A percentile compares a stretch with the other conserved stretches of the same genome.
Conservation (phyloP, 2,797 vertebrate species). For the Aulostomus chinensis region DNA sequence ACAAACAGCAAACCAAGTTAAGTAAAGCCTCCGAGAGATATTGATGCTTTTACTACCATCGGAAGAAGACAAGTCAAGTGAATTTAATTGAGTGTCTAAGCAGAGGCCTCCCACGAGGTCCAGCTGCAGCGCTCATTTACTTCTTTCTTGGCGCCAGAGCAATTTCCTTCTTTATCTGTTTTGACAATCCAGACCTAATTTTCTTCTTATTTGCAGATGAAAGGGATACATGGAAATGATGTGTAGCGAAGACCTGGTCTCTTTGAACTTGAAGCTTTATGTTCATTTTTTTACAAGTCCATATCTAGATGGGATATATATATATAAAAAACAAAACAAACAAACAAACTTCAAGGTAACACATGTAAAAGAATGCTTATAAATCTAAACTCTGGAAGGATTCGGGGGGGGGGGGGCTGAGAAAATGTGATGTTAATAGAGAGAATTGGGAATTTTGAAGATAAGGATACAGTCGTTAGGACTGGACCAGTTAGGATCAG, state of each 20-base stretch:
- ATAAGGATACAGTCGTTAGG: too few relatives aligned
- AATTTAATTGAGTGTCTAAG: slow-evolving; percentile 50
- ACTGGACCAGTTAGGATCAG: too few relatives aligned
- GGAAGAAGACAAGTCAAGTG: slow-evolving; percentile 32
- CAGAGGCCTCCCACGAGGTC: slow-evolving; percentile 43
- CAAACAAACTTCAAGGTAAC: too few relatives aligned
- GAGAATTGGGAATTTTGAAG: too few relatives aligned
- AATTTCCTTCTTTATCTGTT: slow-evolving; percentile 2
- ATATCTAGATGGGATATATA: not conserved
- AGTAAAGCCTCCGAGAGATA: slow-evolving; percentile 29
- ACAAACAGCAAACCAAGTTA: slow-evolving; percentile 31
- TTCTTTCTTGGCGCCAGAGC: slow-evolving; percentile 4
- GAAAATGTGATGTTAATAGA: too few relatives aligned
- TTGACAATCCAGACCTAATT: slow-evolving; percentile 1
- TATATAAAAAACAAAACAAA: too few relatives aligned
- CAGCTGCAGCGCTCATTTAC: slow-evolving; percentile 37
- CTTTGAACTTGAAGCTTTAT: not conserved
- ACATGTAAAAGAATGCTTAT: too few relatives aligned
- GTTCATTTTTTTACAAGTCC: not conserved
- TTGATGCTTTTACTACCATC: slow-evolving; percentile 38
- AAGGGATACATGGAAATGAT: not conserved
- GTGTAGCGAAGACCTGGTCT: not conserved
- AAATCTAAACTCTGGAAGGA: too few relatives aligned
- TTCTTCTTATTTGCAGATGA: slow-evolving; percentile 7
- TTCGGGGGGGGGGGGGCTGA: too few relatives aligned